phyloP scores from a whole-genome alignment of 1,140 invertebrate genomes.

The Drosophila mayri region DNA sequence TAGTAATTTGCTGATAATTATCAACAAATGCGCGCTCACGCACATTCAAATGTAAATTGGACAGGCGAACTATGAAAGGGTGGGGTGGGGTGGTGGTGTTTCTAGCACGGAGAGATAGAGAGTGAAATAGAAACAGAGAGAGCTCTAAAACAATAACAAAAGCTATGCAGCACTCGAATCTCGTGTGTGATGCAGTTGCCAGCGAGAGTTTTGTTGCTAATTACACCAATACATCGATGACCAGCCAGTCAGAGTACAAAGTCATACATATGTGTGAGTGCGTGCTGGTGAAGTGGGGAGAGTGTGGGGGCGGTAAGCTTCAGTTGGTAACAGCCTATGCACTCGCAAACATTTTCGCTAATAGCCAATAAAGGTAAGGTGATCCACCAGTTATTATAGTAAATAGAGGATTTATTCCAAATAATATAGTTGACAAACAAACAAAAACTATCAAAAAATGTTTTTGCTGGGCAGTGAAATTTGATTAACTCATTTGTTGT shows the following conservation, averaged over 20 bases:
- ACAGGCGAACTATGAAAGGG: constrained; percentile 5
- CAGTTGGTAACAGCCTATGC: constrained; percentile 33
- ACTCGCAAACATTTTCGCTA: too few relatives aligned
- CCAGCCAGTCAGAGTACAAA: constrained; percentile 26
- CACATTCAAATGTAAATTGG: constrained; percentile 79
- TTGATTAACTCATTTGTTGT: constrained; percentile 17
- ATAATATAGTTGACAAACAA: too few relatives aligned
- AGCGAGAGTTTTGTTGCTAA: constrained; percentile 47
- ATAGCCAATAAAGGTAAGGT: too few relatives aligned
- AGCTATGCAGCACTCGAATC: constrained; percentile 21
- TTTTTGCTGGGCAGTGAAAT: background rate
- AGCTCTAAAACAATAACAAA: constrained; percentile 29
- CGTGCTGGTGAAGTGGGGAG: too few relatives aligned
- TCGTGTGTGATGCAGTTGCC: constrained; percentile 39
- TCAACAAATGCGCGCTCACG: constrained; percentile 70
- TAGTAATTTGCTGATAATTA: constrained; percentile 81
- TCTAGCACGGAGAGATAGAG: background rate
- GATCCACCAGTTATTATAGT: too few relatives aligned
- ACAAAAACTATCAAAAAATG: background rate
- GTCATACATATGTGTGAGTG: constrained; percentile 1
- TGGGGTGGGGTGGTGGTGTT: background rate
- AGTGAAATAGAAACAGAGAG: constrained; percentile 15
- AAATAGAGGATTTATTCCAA: too few relatives aligned
- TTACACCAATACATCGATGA: constrained; percentile 32
- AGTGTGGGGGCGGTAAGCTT: constrained; percentile 18